Evolutionary conservation across 2,888 invertebrate species (phyloP).

Genomic region (Drosophila parthenogenetica): DNA sequence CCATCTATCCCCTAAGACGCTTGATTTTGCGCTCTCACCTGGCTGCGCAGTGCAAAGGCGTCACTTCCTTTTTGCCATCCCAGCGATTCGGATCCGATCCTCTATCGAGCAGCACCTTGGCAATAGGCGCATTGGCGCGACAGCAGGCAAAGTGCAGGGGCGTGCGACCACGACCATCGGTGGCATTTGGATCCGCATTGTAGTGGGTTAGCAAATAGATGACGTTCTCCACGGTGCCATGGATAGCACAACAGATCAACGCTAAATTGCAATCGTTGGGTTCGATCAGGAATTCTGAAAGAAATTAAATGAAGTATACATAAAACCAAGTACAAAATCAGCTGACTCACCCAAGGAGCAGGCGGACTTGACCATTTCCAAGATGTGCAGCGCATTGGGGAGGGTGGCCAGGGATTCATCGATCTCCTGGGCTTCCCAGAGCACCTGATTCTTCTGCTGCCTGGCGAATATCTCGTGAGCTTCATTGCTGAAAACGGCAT

Average conservation of each 20-base stretch:
- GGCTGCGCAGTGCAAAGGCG: slow-evolving; percentile 92
- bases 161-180: slow-evolving; percentile 89
- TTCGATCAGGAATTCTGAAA: slow-evolving; percentile 75
- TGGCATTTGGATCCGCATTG: slow-evolving; percentile 87
- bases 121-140: slow-evolving; percentile 90
- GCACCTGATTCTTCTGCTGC: slow-evolving; percentile 81
- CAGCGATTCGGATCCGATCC: slow-evolving; percentile 90
- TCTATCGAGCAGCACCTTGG: slow-evolving; percentile 89
- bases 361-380: slow-evolving; percentile 79
- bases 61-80: slow-evolving; percentile 89
- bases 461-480: slow-evolving; percentile 81
- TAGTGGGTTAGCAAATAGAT: slow-evolving; percentile 77
- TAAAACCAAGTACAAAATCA: too few species aligned
- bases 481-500: slow-evolving; percentile 82
- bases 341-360: slow-evolving; percentile 73
- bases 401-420: slow-evolving; percentile 77
- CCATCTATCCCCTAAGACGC: too few species aligned
- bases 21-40: slow-evolving; percentile 83
- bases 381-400: slow-evolving; percentile 73
- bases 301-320: too few species aligned
- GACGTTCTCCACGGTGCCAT: slow-evolving; percentile 80
- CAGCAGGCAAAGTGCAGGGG: slow-evolving; percentile 92
- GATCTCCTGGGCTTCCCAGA: slow-evolving; percentile 83
- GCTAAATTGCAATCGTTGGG: slow-evolving; percentile 83
- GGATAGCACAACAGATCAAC: slow-evolving; percentile 81